Base-by-base conservation (phyloP, 2,888 invertebrate species). In the Euclidia mi region DNA sequence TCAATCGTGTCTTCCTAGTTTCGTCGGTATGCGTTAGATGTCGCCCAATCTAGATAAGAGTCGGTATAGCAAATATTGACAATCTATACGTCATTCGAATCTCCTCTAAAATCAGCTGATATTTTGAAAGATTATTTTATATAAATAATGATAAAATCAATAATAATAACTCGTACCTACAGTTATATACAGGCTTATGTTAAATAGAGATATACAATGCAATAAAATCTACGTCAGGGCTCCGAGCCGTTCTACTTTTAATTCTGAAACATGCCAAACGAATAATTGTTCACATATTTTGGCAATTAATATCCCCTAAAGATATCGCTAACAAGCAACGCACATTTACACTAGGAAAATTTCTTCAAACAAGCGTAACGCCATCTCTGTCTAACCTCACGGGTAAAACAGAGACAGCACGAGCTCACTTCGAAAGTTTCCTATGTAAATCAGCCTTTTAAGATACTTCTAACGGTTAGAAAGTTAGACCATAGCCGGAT, bases 221-320 rank as follows among this genome's bases (percentile, higher is more conserved):
- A 73, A 68, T 75, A 63, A 71, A 75, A 74, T 69, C 79, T 80
- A 81, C 76, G 47, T 41, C 71, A 47, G 7, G 64, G 72, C 80
- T 80, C 63, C 65, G 58, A 80, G 81, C 80, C 76, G 12, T 56
- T 37, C 73, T 77, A 76, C 63, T 56, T 67, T 69, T 31, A 37
- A 66, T 45, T 66, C 52, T 46, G 57, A 65, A 67, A 71, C 48
- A 53, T 65, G 76, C 76, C 77, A 73, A 75, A 68, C 69, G 59
- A 69, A 50, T 46, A 50, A n/a, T 53, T 61, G 14, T 53, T 38
- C 59, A 52, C 56, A 59, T 56, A 63, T 55, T 69, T 69, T 70
- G 61, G 65, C 66, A 40, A 29, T 62, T 73, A 65, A 25, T 56
- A 41, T 56, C 45, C 57, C 40, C 66, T 74, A 76, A 61, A 68